A percentile compares a stretch with the other conserved stretches of the same genome.
Evolutionary conservation across 2,888 invertebrate species (phyloP).

Genomic region (Caenorhabditis wallacei): DNA sequence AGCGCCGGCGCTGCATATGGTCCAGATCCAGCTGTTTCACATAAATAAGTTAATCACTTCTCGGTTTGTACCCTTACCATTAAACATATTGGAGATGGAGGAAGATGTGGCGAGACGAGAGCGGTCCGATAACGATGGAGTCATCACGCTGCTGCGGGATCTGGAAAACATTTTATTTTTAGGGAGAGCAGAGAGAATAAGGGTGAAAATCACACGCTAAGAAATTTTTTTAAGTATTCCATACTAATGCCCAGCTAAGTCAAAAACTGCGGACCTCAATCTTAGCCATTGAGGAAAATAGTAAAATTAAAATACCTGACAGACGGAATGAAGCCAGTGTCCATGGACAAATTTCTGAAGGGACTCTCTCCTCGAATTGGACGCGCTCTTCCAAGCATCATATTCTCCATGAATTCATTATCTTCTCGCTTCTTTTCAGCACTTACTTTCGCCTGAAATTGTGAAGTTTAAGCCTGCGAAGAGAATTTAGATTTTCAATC

Average conservation of each 20-base stretch:
- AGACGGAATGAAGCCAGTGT: constrained; percentile 71
- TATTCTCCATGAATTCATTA: constrained; percentile 76
- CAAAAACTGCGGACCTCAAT: no score
- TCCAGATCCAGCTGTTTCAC: constrained; percentile 70
- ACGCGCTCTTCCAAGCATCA: constrained; percentile 68
- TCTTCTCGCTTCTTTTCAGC: constrained; percentile 78
- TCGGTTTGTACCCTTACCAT: constrained; percentile 43
- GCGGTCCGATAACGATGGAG: constrained; percentile 64
- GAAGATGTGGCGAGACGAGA: constrained; percentile 59
- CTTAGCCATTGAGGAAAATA: no score
- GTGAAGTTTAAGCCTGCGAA: constrained; percentile 50
- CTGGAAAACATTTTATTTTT: constrained; percentile 27
- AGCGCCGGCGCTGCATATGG: constrained; percentile 82
- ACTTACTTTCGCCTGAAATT: constrained; percentile 75
- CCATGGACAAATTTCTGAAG: constrained; percentile 74
- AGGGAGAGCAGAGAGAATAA: no score
- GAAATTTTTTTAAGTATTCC: no score
- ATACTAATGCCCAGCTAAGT: no score
- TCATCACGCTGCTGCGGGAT: constrained; percentile 58
- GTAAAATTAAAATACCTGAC: no score
- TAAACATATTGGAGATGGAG: constrained; percentile 63
- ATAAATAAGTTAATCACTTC: constrained; percentile 14
- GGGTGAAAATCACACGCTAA: no score
- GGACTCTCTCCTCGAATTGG: constrained; percentile 74
- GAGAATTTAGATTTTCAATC: neutral